phyloP scores from a whole-genome alignment of 1,140 invertebrate species.

The Cotesia typhae region DNA sequence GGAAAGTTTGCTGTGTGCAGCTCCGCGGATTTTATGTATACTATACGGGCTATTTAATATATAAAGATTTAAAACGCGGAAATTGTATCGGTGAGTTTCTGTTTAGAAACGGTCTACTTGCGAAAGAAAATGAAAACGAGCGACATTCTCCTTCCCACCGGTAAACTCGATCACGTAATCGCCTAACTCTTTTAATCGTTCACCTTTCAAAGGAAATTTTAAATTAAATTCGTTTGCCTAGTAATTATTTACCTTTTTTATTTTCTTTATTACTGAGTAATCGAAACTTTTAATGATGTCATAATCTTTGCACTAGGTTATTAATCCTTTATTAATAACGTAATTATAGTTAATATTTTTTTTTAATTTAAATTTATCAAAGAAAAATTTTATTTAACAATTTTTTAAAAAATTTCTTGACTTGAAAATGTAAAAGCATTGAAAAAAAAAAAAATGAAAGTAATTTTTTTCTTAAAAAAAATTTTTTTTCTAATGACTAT shows the following conservation, averaged over 20 bases:
- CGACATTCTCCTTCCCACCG: constrained; percentile 45
- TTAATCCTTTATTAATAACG: too few relatives aligned
- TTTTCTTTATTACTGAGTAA: not conserved
- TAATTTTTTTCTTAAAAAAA: too few relatives aligned
- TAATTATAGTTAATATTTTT: too few relatives aligned
- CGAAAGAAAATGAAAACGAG: constrained; percentile 42
- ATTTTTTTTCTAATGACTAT: too few relatives aligned
- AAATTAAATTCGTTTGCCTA: not conserved
- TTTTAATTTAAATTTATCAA: too few relatives aligned
- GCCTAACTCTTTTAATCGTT: constrained; percentile 31
- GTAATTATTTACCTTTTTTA: constrained; percentile 1
- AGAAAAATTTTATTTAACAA: too few relatives aligned
- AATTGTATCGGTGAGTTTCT: constrained; percentile 44
- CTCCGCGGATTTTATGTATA: not conserved
- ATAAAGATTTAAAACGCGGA: constrained; percentile 55
- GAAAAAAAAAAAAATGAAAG: too few relatives aligned
- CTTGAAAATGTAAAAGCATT: too few relatives aligned
- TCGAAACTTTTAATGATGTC: too few relatives aligned
- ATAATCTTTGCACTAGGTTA: too few relatives aligned
- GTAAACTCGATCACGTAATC: constrained; percentile 13
- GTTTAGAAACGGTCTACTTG: constrained; percentile 40
- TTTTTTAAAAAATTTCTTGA: too few relatives aligned
- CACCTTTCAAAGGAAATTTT: constrained; percentile 20
- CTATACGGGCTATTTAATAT: constrained; percentile 44
- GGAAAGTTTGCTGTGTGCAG: not conserved